Conservation (phyloP, 2,888 invertebrate species). For the Rhagonycha lutea region DNA sequence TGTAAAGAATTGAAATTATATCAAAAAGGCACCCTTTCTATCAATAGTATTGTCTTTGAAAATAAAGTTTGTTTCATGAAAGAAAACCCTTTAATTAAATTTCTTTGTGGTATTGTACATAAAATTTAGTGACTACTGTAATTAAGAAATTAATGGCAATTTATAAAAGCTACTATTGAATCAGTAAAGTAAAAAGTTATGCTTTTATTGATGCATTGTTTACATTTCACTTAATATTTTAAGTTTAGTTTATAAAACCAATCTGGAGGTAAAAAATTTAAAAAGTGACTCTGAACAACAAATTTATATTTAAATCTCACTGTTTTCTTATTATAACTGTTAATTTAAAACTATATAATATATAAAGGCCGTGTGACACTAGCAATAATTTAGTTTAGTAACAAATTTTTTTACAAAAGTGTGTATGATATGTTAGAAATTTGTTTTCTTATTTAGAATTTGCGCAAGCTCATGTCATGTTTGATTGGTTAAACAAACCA, state of each 20-base stretch:
- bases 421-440: too few relatives aligned
- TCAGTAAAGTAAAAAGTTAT: slow-evolving; percentile 29
- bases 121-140: slow-evolving; percentile 50
- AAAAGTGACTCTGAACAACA: too few relatives aligned
- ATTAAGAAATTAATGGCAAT: slow-evolving; percentile 52
- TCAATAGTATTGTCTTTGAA: slow-evolving; percentile 16
- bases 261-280: not conserved
- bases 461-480: too few relatives aligned
- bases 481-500: too few relatives aligned
- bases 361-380: too few relatives aligned
- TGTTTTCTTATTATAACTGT: too few relatives aligned
- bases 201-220: slow-evolving; percentile 7
- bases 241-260: not conserved
- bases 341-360: too few relatives aligned
- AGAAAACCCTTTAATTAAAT: slow-evolving; percentile 43
- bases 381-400: too few relatives aligned
- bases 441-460: too few relatives aligned
- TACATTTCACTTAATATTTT: not conserved
- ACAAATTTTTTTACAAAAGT: too few relatives aligned
- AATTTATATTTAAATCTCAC: too few relatives aligned
- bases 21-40: not conserved
- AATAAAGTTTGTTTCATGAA: slow-evolving; percentile 33
- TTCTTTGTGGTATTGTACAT: slow-evolving; percentile 46
- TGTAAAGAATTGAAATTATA: not conserved
- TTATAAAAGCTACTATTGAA: slow-evolving; percentile 15